These are phyloP conservation scores for Psittacula echo DNA, from an alignment of 2,797 vertebrate species.

Conservation along the genomic window DNA sequence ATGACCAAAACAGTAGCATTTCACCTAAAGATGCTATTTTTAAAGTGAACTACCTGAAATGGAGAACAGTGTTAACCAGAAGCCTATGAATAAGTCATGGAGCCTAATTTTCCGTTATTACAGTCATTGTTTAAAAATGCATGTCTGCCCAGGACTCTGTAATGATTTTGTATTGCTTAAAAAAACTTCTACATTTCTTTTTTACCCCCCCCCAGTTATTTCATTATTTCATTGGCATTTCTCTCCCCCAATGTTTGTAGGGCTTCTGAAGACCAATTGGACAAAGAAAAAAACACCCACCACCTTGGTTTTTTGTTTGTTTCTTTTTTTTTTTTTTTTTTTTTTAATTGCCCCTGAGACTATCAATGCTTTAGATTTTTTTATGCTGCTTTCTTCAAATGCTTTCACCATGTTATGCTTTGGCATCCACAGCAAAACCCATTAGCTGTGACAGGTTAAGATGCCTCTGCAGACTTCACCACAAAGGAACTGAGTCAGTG, in stretches of 20 bases:
- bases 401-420: slow-evolving; percentile 64
- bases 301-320: not conserved
- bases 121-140: slow-evolving; percentile 82
- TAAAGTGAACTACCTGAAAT: slow-evolving; percentile 61
- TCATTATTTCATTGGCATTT: slow-evolving; percentile 59
- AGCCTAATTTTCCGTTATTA: slow-evolving; percentile 82
- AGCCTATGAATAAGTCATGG: slow-evolving; percentile 81
- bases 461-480: slow-evolving; percentile 51
- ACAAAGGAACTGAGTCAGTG: slow-evolving; percentile 57
- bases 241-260: not conserved
- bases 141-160: slow-evolving; percentile 73
- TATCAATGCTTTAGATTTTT: slow-evolving; percentile 58
- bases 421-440: slow-evolving; percentile 63
- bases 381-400: slow-evolving; percentile 50
- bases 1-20: slow-evolving; percentile 27
- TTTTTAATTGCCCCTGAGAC: slow-evolving; percentile 30
- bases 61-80: slow-evolving; percentile 74
- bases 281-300: not conserved
- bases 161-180: slow-evolving; percentile 79
- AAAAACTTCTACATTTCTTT: slow-evolving; percentile 65
- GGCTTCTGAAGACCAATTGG: slow-evolving; percentile 19
- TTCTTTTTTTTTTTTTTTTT: not conserved
- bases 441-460: slow-evolving; percentile 74
- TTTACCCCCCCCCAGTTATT: slow-evolving; percentile 9
- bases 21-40: slow-evolving; percentile 67